A percentile compares a stretch with the other conserved stretches of the same genome.
Evolutionary conservation across 92 coral and sea anemone species (phyloP).

Genomic region (Bergia sp.): DNA sequence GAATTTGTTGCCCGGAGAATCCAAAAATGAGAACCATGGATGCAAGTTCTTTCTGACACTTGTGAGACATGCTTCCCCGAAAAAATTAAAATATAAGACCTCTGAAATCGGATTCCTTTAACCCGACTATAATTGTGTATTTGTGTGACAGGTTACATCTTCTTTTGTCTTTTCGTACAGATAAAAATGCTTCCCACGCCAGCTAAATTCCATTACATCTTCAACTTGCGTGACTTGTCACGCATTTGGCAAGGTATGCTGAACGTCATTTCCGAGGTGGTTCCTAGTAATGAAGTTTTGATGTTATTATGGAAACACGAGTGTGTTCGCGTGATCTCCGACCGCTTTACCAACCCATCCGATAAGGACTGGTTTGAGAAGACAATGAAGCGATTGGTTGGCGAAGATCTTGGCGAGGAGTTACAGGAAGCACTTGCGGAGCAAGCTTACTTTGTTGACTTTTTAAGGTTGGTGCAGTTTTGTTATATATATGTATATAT

Average conservation of each 20-base stretch:
- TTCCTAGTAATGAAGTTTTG: conserved; percentile 63
- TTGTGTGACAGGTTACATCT: neutral
- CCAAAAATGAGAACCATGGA: too few relatives aligned
- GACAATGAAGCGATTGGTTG: conserved; percentile 86
- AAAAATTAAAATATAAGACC: neutral
- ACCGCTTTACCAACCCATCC: conserved; percentile 85
- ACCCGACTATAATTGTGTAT: neutral
- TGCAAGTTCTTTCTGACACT: too few relatives aligned
- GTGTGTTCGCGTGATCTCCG: conserved; percentile 90
- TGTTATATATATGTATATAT: too few relatives aligned
- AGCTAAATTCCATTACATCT: conserved; percentile 97
- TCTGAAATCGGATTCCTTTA: neutral
- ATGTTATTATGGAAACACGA: conserved; percentile 96
- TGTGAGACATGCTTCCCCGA: neutral
- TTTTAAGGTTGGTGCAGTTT: conserved; percentile 68
- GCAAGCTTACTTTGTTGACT: conserved; percentile 86
- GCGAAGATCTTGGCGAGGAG: conserved; percentile 94
- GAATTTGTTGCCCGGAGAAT: too few relatives aligned
- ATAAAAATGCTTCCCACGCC: conserved; percentile 98
- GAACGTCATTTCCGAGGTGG: conserved; percentile 81
- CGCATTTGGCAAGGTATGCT: conserved; percentile 98
- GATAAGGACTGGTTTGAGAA: conserved; percentile 99
- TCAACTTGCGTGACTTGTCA: conserved; percentile 98
- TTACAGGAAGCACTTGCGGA: conserved; percentile 68
- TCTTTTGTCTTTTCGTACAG: conserved; percentile 29